phyloP scores from a whole-genome alignment of 2,113 vertebrate genomes.

The Urocynchramus pylzowi region DNA sequence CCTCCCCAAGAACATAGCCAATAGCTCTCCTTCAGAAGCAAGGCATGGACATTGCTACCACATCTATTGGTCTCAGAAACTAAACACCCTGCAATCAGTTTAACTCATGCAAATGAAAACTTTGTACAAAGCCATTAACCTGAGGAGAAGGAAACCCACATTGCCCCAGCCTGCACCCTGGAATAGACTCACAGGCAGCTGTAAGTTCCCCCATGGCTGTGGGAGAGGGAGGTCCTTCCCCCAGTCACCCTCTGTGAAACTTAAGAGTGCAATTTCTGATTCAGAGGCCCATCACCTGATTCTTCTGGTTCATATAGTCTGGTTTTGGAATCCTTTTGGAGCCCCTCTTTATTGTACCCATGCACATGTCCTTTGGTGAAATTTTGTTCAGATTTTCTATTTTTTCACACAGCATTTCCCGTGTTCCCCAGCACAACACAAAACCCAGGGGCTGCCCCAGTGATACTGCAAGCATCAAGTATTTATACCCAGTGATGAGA shows the following conservation, averaged over 20 bases:
- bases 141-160: neutral
- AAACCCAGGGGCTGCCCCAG: neutral
- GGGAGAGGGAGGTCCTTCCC: neutral
- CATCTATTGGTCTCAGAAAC: no score
- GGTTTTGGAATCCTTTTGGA: neutral
- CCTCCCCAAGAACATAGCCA: neutral
- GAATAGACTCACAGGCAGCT: neutral
- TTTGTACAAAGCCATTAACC: neutral
- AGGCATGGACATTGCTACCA: neutral
- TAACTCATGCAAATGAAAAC: neutral
- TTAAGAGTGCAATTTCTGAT: neutral
- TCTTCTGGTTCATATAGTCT: neutral
- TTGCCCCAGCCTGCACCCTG: neutral
- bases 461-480: neutral
- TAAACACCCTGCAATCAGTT: neutral
- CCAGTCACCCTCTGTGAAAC: neutral
- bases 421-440: neutral
- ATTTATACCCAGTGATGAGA: neutral
- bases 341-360: neutral
- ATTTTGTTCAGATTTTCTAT: neutral
- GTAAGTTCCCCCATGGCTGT: neutral
- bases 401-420: neutral
- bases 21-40: neutral
- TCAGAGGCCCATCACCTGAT: neutral
- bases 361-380: neutral